These are phyloP conservation scores for Melitaea cinxia DNA, from an alignment of 1,140 invertebrate species.

Conservation along the genomic window DNA sequence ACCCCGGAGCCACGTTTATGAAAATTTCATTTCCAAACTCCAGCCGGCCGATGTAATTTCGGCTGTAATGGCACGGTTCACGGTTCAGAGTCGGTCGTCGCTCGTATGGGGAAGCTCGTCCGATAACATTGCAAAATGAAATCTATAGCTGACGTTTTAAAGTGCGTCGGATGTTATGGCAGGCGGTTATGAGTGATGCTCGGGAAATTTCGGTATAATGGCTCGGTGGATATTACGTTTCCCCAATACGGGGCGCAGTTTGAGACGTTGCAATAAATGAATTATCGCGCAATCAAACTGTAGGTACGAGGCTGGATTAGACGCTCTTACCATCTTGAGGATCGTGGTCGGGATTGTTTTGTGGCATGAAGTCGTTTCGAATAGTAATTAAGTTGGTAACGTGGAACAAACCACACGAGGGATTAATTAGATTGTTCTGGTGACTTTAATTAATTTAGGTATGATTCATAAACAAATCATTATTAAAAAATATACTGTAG, in stretches of 20 bases:
- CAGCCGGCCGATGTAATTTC: constrained; percentile 59
- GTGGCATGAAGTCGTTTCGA: no score
- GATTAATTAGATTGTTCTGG: no score
- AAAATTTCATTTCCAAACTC: constrained; percentile 74
- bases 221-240: constrained; percentile 75
- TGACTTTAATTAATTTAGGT: no score
- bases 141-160: constrained; percentile 50
- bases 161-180: constrained; percentile 36
- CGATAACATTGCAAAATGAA: constrained; percentile 50
- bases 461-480: no score
- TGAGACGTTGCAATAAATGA: constrained; percentile 63
- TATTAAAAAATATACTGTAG: no score
- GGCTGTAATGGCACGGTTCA: constrained; percentile 61
- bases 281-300: constrained; percentile 67
- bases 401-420: no score
- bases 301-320: constrained; percentile 13
- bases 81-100: constrained; percentile 61
- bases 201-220: constrained; percentile 72
- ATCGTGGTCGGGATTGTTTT: background rate
- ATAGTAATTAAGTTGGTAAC: no score
- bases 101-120: constrained; percentile 50
- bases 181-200: constrained; percentile 56
- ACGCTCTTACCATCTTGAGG: background rate
- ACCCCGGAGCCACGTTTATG: constrained; percentile 62
- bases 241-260: constrained; percentile 55